Evolutionary conservation across 2,797 vertebrate species (phyloP).

Genomic region (Syndactyla subalaris): DNA sequence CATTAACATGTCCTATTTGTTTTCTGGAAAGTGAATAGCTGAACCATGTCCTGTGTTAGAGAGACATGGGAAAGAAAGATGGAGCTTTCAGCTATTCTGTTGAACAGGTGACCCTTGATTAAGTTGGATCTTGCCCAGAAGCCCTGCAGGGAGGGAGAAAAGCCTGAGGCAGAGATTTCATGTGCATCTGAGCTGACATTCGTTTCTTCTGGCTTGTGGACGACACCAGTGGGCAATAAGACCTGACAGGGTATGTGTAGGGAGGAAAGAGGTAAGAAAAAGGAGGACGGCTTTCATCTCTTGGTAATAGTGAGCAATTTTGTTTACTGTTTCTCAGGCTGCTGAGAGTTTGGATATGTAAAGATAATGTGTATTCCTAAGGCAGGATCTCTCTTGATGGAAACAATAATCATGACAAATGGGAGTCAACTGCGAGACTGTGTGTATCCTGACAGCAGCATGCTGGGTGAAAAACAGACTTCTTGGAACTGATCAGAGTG

Average conservation of each 20-base stretch:
- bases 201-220: not conserved
- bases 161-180: not conserved
- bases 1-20: not conserved
- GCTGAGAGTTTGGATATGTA: not conserved
- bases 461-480: slow-evolving; percentile 60
- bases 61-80: not conserved
- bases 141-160: not conserved
- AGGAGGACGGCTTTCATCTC: not conserved
- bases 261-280: not conserved
- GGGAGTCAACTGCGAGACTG: slow-evolving; percentile 51
- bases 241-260: not conserved
- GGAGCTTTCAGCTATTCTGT: not conserved
- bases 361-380: not conserved
- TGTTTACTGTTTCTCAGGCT: not conserved
- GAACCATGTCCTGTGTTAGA: not conserved
- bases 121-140: slow-evolving; percentile 10
- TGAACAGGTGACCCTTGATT: slow-evolving; percentile 13
- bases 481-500: slow-evolving; percentile 60
- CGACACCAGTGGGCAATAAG: not conserved
- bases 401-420: slow-evolving; percentile 58
- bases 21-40: not conserved
- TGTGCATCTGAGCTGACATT: not conserved
- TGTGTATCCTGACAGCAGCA: slow-evolving; percentile 67
- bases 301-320: not conserved
- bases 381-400: slow-evolving; percentile 7